phyloP scores from a whole-genome alignment of 2,113 vertebrate genomes.

The Petrocephalus microphthalmus region DNA sequence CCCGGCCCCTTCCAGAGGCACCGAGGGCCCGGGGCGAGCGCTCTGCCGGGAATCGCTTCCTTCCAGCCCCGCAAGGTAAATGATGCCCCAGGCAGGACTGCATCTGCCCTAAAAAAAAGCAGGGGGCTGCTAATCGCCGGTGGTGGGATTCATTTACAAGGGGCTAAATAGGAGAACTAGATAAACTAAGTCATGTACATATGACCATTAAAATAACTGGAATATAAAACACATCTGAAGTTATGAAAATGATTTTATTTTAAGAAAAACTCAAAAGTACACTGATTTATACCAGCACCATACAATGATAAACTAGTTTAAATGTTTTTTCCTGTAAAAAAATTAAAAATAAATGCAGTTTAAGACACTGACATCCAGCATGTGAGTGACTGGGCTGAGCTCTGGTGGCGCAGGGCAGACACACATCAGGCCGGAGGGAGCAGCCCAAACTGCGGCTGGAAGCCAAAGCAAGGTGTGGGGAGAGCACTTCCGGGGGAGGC shows the following conservation, averaged over 20 bases:
- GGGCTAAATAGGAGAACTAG: neutral
- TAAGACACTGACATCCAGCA: neutral
- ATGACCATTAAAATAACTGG: slow-evolving; percentile 19
- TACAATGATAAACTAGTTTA: slow-evolving; percentile 43
- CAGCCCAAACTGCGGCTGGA: neutral
- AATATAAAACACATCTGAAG: neutral
- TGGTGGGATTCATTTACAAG: neutral
- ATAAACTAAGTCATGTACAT: neutral
- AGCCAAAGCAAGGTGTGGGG: slow-evolving; percentile 25
- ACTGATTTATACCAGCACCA: slow-evolving; percentile 52
- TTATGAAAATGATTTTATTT: slow-evolving; percentile 51
- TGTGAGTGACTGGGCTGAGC: neutral
- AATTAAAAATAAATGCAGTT: neutral
- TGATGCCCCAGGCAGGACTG: neutral
- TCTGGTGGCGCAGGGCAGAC: neutral
- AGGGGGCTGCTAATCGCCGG: neutral
- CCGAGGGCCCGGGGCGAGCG: neutral
- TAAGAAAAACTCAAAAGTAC: slow-evolving; percentile 49
- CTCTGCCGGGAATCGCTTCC: neutral
- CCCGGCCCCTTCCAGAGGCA: neutral
- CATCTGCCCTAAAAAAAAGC: neutral
- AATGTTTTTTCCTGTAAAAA: neutral
- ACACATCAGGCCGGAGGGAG: neutral
- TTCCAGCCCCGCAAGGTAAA: no score
- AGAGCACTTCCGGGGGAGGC: neutral